phyloP scores from a whole-genome alignment of 2,888 invertebrate genomes.

The Phortica okadai region DNA sequence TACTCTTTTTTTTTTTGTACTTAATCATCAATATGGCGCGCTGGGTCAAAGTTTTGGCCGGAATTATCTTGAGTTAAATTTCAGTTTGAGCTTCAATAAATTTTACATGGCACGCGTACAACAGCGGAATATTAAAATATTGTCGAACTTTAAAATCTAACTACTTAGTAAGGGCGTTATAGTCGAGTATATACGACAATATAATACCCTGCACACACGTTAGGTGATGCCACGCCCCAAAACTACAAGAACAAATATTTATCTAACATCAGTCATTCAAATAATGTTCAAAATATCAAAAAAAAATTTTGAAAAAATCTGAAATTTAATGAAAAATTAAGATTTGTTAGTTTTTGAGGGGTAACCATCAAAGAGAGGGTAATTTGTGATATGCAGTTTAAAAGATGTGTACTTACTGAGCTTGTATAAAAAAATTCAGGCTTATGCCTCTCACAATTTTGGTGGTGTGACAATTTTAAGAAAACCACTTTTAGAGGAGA shows the following conservation, averaged over 20 bases:
- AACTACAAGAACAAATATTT: no score
- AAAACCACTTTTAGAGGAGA: no score
- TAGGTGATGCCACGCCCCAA: no score
- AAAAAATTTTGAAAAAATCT: neutral
- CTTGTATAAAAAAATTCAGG: no score
- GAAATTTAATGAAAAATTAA: neutral
- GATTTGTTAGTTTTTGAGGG: no score
- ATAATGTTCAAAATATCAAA: neutral
- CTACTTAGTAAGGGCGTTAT: neutral
- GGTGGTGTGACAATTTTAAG: no score
- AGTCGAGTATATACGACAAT: neutral
- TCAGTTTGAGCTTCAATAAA: constrained; percentile 53
- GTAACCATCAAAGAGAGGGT: no score
- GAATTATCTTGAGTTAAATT: constrained; percentile 15
- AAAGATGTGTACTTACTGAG: no score
- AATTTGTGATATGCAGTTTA: no score
- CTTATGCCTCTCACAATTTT: no score
- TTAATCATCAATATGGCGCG: constrained; percentile 15
- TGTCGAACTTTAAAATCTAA: constrained; percentile 43
- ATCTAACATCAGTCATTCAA: no score
- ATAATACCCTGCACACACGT: neutral
- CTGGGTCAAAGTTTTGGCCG: constrained; percentile 39
- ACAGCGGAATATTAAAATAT: constrained; percentile 57
- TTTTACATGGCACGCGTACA: constrained; percentile 60
- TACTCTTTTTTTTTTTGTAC: constrained; percentile 13